Evolutionary conservation across 2,797 vertebrate species (phyloP), one percentile per base, ranked within the genome.

Genomic region (Merluccius polli): DNA sequence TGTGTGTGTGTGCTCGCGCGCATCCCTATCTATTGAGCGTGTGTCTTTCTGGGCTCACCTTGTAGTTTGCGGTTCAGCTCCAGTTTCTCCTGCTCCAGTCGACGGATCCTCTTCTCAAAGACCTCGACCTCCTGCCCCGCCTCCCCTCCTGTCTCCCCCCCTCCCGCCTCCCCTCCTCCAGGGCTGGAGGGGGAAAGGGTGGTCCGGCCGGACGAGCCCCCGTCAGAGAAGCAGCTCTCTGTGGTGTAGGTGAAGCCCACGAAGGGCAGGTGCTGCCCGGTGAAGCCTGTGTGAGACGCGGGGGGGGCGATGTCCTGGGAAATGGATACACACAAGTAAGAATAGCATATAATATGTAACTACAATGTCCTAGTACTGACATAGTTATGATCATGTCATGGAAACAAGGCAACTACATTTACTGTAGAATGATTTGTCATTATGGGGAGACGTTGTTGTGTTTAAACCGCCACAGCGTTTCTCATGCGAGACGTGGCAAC

Each of bases 221-320:
- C 36, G 85, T 94, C 93, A 0, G 92, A 91, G 81, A 90, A 96
- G 71, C 93, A 96, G 95, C 97, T 98, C 73, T 95, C 94, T 0
- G 96, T 98, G 77, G 98, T 98, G 89, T 95, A 99, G 0, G 98
- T 98, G 88, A 99, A 99, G 72, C 97, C 98, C 4, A 99, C 95
- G 0, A 99, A 99, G 0, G 98, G 97, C 72, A 99, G 91, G 86
- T 99, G 97, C 81, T 98, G 91, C 31, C 97, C 98, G 16, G 95
- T 97, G 85, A 99, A 99, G 77, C 96, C 97, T 0, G 95, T 93
- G 80, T 98, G 97, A 77, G 95, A 95, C 77, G 94, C 90, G 0
- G 95, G 96, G 33, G 97, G 97, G 27, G 93, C 85, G 67, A 97
- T 93, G 84, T 99, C 98, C 97, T 99, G 92, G 11, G 12, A 15